A percentile compares a stretch with the other conserved stretches of the same genome.
These are phyloP conservation scores for Acheta domesticus DNA, from an alignment of 2,888 invertebrate genomes.

Conservation along the genomic window DNA sequence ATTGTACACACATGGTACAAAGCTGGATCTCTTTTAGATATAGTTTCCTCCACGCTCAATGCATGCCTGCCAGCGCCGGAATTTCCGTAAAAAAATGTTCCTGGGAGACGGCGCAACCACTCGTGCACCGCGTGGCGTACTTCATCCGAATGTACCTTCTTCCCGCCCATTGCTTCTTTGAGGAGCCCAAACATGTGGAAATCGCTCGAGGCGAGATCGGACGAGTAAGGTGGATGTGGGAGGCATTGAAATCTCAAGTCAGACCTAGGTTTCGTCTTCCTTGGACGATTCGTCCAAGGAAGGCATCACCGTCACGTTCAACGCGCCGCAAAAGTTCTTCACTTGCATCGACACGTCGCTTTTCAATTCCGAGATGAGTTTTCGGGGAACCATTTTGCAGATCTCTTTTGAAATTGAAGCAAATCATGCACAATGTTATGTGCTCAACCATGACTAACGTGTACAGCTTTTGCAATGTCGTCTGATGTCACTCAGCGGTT, in stretches of 20 bases:
- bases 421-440: neutral
- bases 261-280: neutral
- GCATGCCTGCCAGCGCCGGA: neutral
- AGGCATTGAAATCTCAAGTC: neutral
- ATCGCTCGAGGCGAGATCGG: too few relatives aligned
- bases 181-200: neutral
- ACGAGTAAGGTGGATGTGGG: neutral
- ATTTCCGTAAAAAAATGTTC: neutral
- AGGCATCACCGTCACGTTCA: too few relatives aligned
- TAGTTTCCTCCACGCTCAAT: conserved; percentile 20
- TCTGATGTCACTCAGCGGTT: neutral
- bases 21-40: conserved; percentile 21
- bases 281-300: too few relatives aligned
- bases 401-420: neutral
- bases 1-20: too few relatives aligned
- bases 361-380: neutral
- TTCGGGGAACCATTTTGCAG: neutral
- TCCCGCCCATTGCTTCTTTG: neutral
- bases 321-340: too few relatives aligned
- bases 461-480: too few relatives aligned
- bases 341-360: neutral
- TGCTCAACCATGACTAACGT: neutral
- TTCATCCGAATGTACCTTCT: neutral
- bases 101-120: too few relatives aligned
- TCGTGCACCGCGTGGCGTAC: neutral